A percentile compares a stretch with the other conserved stretches of the same genome.
Conservation (phyloP, 2,113 vertebrate genomes). For the Mystacornis crossleyi region DNA sequence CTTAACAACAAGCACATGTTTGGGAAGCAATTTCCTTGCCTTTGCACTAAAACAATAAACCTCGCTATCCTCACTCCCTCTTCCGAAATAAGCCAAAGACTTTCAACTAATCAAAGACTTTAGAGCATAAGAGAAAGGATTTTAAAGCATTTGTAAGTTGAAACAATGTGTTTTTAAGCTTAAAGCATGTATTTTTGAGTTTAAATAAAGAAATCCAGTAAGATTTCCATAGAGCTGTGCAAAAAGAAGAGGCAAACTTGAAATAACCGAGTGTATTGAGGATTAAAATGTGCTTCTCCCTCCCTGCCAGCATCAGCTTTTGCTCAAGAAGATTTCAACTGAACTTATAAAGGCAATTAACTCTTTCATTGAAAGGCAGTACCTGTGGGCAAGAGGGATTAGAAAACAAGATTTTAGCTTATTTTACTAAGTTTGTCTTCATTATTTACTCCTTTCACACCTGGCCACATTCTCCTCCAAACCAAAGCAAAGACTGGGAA, state of each 20-base stretch:
- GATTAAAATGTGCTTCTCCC: neutral
- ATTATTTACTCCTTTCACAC: neutral
- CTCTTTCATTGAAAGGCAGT: neutral
- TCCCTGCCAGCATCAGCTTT: neutral
- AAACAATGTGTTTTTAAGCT: neutral
- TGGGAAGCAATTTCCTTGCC: conserved; percentile 7
- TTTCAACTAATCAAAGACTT: neutral
- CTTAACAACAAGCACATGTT: conserved; percentile 34
- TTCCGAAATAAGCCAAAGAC: neutral
- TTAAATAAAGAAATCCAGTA: neutral
- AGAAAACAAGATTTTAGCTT: neutral
- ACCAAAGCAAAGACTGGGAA: neutral
- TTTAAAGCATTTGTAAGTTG: neutral
- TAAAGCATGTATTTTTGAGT: neutral
- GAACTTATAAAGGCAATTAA: neutral
- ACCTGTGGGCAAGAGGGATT: neutral
- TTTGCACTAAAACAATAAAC: conserved; percentile 23
- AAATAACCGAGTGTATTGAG: neutral
- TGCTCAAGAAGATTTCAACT: neutral
- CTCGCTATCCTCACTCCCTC: neutral
- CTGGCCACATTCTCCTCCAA: neutral
- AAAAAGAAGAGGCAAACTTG: neutral
- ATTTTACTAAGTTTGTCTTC: neutral
- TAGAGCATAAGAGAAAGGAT: neutral
- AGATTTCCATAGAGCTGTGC: neutral